Conservation (phyloP, 2,113 vertebrate genomes). For the Megalops atlanticus region DNA sequence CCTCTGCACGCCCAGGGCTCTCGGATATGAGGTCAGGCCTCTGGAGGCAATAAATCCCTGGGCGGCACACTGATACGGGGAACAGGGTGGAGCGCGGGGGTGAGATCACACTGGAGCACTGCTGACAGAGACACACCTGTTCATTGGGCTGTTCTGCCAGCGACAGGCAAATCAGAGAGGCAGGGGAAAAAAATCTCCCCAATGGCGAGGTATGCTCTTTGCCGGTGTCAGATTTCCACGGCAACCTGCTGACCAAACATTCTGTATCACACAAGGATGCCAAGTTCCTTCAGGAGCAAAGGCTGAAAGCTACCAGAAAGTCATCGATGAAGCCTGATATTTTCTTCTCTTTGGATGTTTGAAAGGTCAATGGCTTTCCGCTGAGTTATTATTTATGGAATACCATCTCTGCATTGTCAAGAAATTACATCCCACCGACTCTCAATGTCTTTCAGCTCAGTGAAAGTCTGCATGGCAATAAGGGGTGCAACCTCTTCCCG, state of each 20-base stretch:
- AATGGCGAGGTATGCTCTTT: background rate
- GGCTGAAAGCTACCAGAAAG: background rate
- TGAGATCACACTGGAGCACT: background rate
- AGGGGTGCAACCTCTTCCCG: no score
- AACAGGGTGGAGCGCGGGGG: background rate
- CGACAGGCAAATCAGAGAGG: background rate
- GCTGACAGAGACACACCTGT: background rate
- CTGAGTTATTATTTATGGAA: no score
- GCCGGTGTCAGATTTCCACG: background rate
- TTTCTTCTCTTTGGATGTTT: background rate
- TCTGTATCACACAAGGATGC: background rate
- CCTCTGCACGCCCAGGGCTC: background rate
- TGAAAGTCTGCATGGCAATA: no score
- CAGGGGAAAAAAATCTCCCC: background rate
- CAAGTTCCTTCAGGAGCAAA: background rate
- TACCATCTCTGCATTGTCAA: background rate
- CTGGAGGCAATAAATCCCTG: background rate
- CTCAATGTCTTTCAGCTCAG: no score
- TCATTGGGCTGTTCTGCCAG: background rate
- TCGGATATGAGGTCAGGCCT: background rate
- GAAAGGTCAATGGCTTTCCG: no score
- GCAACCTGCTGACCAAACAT: constrained; percentile 1
- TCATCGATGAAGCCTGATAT: background rate
- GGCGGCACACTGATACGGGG: background rate
- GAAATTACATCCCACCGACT: background rate